Percentiles rank a stretch among this genome's conserved stretches.
Conservation (phyloP, 2,888 invertebrate genomes). For the Emmelina monodactyla region DNA sequence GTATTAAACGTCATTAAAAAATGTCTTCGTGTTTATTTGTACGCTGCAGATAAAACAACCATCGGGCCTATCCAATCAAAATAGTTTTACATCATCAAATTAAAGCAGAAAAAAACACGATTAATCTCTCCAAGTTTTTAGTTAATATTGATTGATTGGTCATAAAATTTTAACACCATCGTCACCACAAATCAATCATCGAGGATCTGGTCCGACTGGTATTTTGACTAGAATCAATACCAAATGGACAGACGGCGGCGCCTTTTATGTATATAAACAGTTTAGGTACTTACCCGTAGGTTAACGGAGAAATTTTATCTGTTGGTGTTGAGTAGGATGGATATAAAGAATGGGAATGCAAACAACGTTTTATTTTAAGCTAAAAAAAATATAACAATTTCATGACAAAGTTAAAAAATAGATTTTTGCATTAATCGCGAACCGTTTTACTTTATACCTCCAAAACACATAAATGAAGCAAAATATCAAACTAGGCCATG, state of each 20-base stretch:
- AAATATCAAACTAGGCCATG: too few relatives aligned
- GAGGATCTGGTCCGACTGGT: background rate
- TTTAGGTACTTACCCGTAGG: background rate
- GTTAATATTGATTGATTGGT: constrained; percentile 57
- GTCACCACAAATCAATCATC: background rate
- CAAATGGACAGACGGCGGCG: background rate
- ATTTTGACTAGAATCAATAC: background rate
- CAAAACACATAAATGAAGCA: too few relatives aligned
- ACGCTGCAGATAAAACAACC: background rate
- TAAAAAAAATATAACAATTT: too few relatives aligned
- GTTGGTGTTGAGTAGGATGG: background rate
- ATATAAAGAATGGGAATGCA: background rate
- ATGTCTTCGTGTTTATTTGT: background rate
- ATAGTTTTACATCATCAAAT: background rate
- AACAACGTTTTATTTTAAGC: too few relatives aligned
- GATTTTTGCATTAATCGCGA: too few relatives aligned
- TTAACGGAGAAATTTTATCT: background rate
- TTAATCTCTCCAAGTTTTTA: constrained; percentile 18
- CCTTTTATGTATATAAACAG: background rate
- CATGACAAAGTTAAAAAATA: too few relatives aligned
- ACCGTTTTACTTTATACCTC: too few relatives aligned
- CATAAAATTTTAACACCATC: constrained; percentile 35
- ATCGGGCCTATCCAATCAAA: background rate
- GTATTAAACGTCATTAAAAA: too few relatives aligned
- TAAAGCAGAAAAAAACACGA: background rate